A percentile compares a stretch with the other conserved stretches of the same genome.
These are phyloP conservation scores for Venturia canescens DNA, from an alignment of 1,140 invertebrate genomes.

Conservation along the genomic window DNA sequence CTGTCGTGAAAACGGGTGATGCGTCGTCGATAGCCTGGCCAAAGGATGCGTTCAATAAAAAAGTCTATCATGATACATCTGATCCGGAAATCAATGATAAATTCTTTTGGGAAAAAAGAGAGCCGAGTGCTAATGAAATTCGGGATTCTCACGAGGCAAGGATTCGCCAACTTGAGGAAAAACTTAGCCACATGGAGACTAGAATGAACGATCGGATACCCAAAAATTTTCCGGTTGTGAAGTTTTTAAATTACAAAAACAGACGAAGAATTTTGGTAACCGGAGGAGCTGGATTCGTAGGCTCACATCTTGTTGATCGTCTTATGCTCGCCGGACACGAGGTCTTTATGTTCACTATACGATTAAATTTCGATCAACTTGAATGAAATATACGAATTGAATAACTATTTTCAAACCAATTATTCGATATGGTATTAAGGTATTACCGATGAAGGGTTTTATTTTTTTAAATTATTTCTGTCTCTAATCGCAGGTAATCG, in stretches of 20 bases:
- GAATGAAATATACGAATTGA: background rate
- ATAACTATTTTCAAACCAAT: too few species aligned
- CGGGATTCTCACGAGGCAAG: slow-evolving; percentile 80
- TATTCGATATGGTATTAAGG: too few species aligned
- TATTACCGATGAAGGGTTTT: background rate
- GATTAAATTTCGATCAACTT: too few species aligned
- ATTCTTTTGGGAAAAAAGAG: slow-evolving; percentile 50
- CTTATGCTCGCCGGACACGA: slow-evolving; percentile 98
- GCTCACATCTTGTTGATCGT: slow-evolving; percentile 97
- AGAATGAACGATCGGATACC: slow-evolving; percentile 79
- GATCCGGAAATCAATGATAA: background rate
- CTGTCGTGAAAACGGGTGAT: slow-evolving; percentile 66
- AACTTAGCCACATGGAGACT: slow-evolving; percentile 82
- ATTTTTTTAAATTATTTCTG: background rate
- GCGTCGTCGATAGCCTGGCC: slow-evolving; percentile 53
- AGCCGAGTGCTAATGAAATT: slow-evolving; percentile 69
- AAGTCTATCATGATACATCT: background rate
- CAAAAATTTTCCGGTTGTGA: slow-evolving; percentile 93
- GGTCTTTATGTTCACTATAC: slow-evolving; percentile 44
- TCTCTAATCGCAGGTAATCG: slow-evolving; percentile 83
- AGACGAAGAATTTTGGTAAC: slow-evolving; percentile 95
- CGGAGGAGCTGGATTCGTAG: slow-evolving; percentile 99
- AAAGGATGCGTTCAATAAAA: slow-evolving; percentile 36
- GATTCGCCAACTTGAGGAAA: slow-evolving; percentile 83
- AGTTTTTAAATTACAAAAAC: slow-evolving; percentile 93